Conservation (phyloP, 2,113 vertebrate genomes). For the Tretioscincus oriximinensis region DNA sequence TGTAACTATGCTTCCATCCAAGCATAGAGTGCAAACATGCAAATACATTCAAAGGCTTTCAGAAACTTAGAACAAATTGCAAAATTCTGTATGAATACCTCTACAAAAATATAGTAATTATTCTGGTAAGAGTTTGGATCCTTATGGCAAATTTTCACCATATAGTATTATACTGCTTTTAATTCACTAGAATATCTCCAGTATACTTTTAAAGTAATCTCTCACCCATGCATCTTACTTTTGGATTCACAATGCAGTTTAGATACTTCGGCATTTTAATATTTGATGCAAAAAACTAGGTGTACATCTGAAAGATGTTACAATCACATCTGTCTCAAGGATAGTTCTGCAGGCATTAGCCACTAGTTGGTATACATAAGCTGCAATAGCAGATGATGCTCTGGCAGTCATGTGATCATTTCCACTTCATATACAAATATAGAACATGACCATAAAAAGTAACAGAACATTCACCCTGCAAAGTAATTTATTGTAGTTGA, state of each 20-base stretch:
- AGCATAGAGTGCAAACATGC: no score
- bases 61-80: background rate
- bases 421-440: constrained; percentile 87
- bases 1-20: no score
- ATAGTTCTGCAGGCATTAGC: constrained; percentile 50
- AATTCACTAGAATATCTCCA: constrained; percentile 5
- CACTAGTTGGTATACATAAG: constrained; percentile 61
- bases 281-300: constrained; percentile 1
- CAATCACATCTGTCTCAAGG: constrained; percentile 32
- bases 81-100: constrained; percentile 1
- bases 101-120: constrained; percentile 1
- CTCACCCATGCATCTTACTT: constrained; percentile 1
- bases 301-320: constrained; percentile 42
- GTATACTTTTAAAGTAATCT: constrained; percentile 37
- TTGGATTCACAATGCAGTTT: constrained; percentile 29
- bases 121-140: constrained; percentile 3
- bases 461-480: constrained; percentile 79
- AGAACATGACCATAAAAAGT: constrained; percentile 99
- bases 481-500: constrained; percentile 77
- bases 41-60: background rate
- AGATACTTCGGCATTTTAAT: constrained; percentile 30
- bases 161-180: background rate
- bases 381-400: constrained; percentile 72
- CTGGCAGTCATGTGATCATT: constrained; percentile 70
- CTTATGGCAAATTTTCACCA: constrained; percentile 13